A percentile compares a stretch with the other conserved stretches of the same genome.
Conservation (phyloP, 2,113 vertebrate genomes). For the Alexandromys fortis region DNA sequence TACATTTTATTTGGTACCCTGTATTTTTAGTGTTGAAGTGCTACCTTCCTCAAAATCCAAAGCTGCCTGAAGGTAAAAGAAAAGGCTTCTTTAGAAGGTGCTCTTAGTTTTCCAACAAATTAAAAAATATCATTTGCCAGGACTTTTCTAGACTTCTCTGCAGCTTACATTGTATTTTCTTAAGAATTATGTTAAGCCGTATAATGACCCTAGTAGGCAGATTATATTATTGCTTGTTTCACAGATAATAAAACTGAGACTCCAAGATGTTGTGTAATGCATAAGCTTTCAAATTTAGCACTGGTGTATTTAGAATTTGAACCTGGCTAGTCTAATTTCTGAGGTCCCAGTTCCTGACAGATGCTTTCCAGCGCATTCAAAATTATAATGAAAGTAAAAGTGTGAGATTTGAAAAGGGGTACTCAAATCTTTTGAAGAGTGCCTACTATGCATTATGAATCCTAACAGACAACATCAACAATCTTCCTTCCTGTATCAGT, state of each 20-base stretch:
- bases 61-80: neutral
- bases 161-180: neutral
- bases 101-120: constrained; percentile 47
- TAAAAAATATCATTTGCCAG: neutral
- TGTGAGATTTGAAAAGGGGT: neutral
- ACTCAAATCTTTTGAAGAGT: neutral
- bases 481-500: neutral
- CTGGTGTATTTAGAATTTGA: neutral
- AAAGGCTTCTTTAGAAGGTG: neutral
- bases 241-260: neutral
- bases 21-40: constrained; percentile 32
- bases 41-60: constrained; percentile 16
- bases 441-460: neutral
- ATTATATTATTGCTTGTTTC: neutral
- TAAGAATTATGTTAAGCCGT: constrained; percentile 5
- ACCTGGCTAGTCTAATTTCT: neutral
- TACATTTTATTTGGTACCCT: constrained; percentile 37
- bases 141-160: neutral
- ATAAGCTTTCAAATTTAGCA: neutral
- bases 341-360: neutral
- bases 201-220: neutral
- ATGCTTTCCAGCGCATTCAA: neutral
- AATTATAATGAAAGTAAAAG: neutral
- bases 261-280: neutral
- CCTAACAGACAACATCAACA: neutral